Percentiles rank a stretch among this genome's conserved stretches.
Conservation (phyloP, 2,888 invertebrate genomes). For the Caenorhabditis afra region DNA sequence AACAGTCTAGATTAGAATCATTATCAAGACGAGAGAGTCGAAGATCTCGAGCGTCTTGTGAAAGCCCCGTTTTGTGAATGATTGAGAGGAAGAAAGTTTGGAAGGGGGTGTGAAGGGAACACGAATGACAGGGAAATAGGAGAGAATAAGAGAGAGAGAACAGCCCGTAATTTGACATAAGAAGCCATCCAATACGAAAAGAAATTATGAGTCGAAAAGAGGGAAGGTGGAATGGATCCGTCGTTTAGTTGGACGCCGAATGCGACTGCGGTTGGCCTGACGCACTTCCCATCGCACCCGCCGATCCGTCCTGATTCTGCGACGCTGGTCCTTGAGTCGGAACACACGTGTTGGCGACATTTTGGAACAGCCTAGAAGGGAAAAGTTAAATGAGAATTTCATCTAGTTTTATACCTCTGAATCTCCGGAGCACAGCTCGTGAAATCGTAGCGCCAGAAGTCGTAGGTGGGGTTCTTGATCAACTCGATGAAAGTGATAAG, state of each 20-base stretch:
- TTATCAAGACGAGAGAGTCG: constrained; percentile 1
- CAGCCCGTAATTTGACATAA: constrained; percentile 50
- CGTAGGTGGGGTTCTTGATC: constrained; percentile 97
- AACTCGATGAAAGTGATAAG: constrained; percentile 98
- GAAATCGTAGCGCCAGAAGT: constrained; percentile 99
- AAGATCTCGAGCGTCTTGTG: constrained; percentile 9
- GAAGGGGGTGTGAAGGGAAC: too few relatives aligned
- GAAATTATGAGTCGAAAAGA: constrained; percentile 18
- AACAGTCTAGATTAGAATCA: constrained; percentile 22
- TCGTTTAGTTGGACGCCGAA: constrained; percentile 18
- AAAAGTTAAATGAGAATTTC: neutral
- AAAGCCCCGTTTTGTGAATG: constrained; percentile 53
- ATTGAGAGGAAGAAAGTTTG: constrained; percentile 11
- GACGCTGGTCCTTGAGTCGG: constrained; percentile 38
- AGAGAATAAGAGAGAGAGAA: constrained; percentile 11
- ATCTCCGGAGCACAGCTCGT: constrained; percentile 99
- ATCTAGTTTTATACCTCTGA: constrained; percentile 86
- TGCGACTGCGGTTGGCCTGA: constrained; percentile 8
- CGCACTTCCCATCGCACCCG: constrained; percentile 16
- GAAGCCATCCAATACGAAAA: constrained; percentile 32
- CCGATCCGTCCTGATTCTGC: constrained; percentile 17
- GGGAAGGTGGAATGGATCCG: neutral
- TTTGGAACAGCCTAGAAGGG: constrained; percentile 70
- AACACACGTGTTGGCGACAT: constrained; percentile 73
- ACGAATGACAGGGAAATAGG: constrained; percentile 1